Percentiles rank a stretch among this genome's conserved stretches.
Conservation (phyloP, 2,888 invertebrate genomes). For the Sicus ferrugineus region DNA sequence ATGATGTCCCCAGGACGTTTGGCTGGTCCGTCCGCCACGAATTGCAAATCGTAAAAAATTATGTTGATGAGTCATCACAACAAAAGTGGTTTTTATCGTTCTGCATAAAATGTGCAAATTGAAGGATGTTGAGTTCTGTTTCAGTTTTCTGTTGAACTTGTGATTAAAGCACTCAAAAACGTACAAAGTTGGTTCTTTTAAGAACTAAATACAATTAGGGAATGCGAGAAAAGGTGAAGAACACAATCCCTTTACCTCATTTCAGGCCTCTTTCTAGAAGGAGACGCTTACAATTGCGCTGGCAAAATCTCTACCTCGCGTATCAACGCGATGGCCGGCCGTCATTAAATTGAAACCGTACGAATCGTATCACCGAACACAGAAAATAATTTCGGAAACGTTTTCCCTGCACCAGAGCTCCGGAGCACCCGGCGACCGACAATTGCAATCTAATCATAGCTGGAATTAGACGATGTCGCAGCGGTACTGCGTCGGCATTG, state of each 20-base stretch:
- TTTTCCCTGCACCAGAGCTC: neutral
- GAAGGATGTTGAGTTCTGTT: too few relatives aligned
- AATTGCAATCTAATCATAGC: conserved; percentile 9
- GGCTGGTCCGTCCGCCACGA: conserved; percentile 46
- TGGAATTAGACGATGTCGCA: conserved; percentile 1
- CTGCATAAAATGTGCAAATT: too few relatives aligned
- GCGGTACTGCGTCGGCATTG: neutral
- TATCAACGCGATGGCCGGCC: too few relatives aligned
- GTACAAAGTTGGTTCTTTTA: neutral
- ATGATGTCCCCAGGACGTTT: conserved; percentile 16
- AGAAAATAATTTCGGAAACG: neutral
- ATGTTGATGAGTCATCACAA: conserved; percentile 59
- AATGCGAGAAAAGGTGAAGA: too few relatives aligned
- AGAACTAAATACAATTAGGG: neutral
- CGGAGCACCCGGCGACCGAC: neutral
- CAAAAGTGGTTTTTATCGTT: too few relatives aligned
- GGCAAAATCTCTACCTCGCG: too few relatives aligned
- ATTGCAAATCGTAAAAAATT: conserved; percentile 56
- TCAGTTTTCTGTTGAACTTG: too few relatives aligned
- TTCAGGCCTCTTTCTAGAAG: too few relatives aligned
- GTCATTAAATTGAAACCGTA: too few relatives aligned
- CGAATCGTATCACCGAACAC: neutral
- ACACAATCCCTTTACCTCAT: too few relatives aligned
- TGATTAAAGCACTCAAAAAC: neutral
- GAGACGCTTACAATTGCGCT: too few relatives aligned